Percentiles rank a stretch among this genome's conserved stretches.
These are phyloP conservation scores for Rhinoraja longicauda DNA, from an alignment of 2,797 vertebrate species.

Conservation along the genomic window DNA sequence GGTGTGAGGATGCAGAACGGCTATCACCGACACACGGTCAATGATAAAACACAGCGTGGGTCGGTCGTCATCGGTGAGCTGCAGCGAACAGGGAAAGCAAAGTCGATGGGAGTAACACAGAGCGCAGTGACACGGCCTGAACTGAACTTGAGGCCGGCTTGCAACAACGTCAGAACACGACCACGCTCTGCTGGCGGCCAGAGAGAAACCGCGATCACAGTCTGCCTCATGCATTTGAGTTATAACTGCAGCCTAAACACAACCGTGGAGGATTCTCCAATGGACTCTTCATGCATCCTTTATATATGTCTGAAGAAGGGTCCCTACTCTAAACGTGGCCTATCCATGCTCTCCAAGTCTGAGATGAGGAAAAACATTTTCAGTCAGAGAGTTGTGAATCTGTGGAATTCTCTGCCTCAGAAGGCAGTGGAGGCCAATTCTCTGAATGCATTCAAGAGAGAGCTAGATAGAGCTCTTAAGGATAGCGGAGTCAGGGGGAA, in stretches of 20 bases:
- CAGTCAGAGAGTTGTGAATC: no score
- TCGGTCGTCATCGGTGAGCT: background rate
- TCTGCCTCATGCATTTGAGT: background rate
- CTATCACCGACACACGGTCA: background rate
- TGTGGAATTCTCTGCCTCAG: no score
- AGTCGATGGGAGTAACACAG: background rate
- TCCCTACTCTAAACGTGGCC: no score
- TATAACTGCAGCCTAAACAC: background rate
- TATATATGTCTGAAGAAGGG: no score
- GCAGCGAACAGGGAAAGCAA: background rate
- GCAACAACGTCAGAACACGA: background rate
- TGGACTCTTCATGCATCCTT: background rate
- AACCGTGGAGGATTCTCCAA: background rate
- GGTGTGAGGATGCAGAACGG: no score
- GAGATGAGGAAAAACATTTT: no score
- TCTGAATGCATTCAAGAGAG: no score
- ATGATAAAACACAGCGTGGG: background rate
- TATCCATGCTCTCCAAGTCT: no score
- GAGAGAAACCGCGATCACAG: background rate
- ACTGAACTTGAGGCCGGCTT: background rate
- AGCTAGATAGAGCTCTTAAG: no score
- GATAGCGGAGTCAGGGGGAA: no score
- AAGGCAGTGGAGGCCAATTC: no score
- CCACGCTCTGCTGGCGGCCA: background rate
- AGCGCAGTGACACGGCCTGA: background rate